phyloP scores from a whole-genome alignment of 2,888 invertebrate genomes.

The Himalopsyche anomala region DNA sequence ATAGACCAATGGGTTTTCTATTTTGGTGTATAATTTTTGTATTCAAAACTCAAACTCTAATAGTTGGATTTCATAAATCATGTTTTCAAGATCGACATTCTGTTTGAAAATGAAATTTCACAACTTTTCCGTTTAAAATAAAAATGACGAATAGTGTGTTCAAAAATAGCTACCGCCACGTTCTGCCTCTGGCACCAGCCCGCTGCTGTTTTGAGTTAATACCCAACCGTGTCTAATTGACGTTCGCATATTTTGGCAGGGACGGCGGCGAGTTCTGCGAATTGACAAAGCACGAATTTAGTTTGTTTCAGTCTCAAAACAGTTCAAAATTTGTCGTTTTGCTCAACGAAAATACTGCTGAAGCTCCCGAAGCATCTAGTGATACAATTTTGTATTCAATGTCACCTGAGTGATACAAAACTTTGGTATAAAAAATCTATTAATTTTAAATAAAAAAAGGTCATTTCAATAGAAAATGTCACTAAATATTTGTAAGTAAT shows the following conservation, averaged over 20 bases:
- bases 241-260: conserved; percentile 63
- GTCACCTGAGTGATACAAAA: neutral
- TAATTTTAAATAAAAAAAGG: too few relatives aligned
- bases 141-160: conserved; percentile 30
- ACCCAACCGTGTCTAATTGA: conserved; percentile 60
- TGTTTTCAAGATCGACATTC: neutral
- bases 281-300: conserved; percentile 47
- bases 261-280: conserved; percentile 57
- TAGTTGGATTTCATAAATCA: neutral
- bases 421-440: too few relatives aligned
- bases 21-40: too few relatives aligned
- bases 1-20: too few relatives aligned
- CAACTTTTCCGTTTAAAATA: conserved; percentile 7
- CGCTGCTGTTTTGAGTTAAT: conserved; percentile 46
- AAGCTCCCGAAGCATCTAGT: neutral
- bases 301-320: conserved; percentile 23
- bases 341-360: neutral
- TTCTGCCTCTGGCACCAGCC: conserved; percentile 21
- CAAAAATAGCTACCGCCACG: conserved; percentile 29
- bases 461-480: too few relatives aligned
- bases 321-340: neutral
- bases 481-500: too few relatives aligned
- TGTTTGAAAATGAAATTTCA: neutral
- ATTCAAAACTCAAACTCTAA: too few relatives aligned
- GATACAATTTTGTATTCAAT: neutral